Evolutionary conservation across 1,140 invertebrate genomes (phyloP).

Genomic region (Anastrepha ludens): DNA sequence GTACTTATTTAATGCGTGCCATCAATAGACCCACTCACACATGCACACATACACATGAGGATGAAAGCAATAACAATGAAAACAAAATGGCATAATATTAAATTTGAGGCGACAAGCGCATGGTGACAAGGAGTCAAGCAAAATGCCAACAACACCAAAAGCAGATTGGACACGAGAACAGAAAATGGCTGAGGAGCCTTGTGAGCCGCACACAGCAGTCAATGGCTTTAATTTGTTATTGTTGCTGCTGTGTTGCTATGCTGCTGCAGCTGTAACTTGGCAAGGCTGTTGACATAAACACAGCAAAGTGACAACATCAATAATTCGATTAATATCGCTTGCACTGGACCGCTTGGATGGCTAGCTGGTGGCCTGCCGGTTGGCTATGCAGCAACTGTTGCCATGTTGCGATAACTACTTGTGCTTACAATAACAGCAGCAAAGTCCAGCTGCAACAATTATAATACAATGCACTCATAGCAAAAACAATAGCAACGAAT

Average conservation of each 20-base stretch:
- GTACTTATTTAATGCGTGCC: not conserved
- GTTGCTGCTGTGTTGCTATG: not conserved
- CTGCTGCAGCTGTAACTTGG: slow-evolving; percentile 34
- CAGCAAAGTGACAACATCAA: slow-evolving; percentile 49
- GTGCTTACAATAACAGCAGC: not conserved
- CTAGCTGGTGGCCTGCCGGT: not conserved
- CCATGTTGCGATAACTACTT: slow-evolving; percentile 4
- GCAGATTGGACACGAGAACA: not conserved
- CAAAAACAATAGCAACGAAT: not conserved
- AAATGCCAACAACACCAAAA: not conserved
- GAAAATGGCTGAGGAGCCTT: not conserved
- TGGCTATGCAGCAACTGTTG: slow-evolving; percentile 17
- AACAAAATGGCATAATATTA: slow-evolving; percentile 42
- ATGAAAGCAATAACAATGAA: not conserved
- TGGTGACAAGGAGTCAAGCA: not conserved
- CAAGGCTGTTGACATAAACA: slow-evolving; percentile 51
- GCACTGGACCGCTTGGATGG: not conserved
- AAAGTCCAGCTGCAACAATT: not conserved
- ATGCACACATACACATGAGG: not conserved
- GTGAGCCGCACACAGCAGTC: not conserved
- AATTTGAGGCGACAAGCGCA: slow-evolving; percentile 32
- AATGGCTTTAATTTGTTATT: not conserved
- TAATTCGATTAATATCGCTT: slow-evolving; percentile 51
- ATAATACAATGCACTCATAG: not conserved
- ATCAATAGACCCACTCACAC: not conserved